phyloP scores from a whole-genome alignment of 2,113 vertebrate species.

The Bolborhynchus lineola region DNA sequence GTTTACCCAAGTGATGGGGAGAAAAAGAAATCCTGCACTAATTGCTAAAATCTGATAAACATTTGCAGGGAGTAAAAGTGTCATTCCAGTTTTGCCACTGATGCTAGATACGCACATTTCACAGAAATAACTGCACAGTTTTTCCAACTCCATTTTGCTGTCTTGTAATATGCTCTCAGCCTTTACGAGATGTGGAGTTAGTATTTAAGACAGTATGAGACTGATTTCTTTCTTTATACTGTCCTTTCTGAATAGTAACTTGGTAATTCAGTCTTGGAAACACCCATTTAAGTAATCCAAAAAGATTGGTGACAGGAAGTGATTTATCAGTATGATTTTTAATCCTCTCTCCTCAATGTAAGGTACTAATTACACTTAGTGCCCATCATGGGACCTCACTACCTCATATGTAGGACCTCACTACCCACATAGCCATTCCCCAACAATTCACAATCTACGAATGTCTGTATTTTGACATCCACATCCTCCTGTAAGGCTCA shows the following conservation, averaged over 20 bases:
- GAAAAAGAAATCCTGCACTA: background rate
- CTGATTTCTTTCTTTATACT: background rate
- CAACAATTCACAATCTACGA: background rate
- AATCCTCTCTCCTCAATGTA: background rate
- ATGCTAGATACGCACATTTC: background rate
- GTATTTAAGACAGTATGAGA: background rate
- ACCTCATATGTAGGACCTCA: background rate
- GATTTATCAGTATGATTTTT: background rate
- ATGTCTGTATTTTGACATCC: background rate
- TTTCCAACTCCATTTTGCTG: background rate
- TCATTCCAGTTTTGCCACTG: background rate
- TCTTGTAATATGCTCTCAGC: background rate
- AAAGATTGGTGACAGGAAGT: background rate
- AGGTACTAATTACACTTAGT: background rate
- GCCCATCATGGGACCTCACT: background rate
- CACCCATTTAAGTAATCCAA: background rate
- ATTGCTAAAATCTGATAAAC: background rate
- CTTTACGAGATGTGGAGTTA: background rate
- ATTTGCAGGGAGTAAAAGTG: background rate
- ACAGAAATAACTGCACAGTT: background rate
- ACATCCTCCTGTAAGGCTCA: background rate
- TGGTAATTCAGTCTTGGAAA: background rate
- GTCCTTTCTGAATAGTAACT: background rate
- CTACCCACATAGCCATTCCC: background rate
- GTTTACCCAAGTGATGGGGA: background rate